These are phyloP conservation scores for Lepidocyrtoides sp. DNA, from an alignment of 2,888 invertebrate genomes.

Conservation along the genomic window DNA sequence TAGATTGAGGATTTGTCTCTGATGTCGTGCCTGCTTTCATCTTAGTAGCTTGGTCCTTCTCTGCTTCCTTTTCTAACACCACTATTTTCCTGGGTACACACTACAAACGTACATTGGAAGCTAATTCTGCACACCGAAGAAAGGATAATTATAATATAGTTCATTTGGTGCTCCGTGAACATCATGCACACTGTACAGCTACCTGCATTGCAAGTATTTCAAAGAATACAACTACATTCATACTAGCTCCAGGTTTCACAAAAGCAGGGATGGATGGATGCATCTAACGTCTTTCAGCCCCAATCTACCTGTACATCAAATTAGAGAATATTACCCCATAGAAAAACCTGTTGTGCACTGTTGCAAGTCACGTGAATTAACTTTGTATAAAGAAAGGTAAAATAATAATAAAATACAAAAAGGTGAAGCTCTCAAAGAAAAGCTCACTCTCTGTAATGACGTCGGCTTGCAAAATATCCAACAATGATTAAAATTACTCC, in stretches of 20 bases:
- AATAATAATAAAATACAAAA: background rate
- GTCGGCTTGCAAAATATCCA: background rate
- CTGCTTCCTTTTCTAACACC: background rate
- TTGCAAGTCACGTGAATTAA: too few relatives aligned
- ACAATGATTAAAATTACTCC: background rate
- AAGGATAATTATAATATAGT: background rate
- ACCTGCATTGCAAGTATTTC: background rate
- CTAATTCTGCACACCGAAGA: background rate
- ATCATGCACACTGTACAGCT: conserved; percentile 4
- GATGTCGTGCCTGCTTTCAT: conserved; percentile 52
- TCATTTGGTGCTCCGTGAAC: background rate
- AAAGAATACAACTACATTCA: background rate
- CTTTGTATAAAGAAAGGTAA: background rate
- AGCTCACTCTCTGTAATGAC: background rate
- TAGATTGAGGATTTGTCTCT: conserved; percentile 78
- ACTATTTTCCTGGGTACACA: background rate
- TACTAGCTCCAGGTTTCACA: too few relatives aligned
- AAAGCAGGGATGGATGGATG: too few relatives aligned
- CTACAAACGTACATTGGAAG: background rate
- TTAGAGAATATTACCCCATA: too few relatives aligned
- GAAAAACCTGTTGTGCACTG: too few relatives aligned
- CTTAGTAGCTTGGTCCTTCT: background rate
- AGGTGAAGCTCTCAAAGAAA: background rate
- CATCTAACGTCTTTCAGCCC: too few relatives aligned
- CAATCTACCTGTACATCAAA: too few relatives aligned